Evolutionary conservation across 2,797 vertebrate species (phyloP).

Genomic region (Acanthurus leucopareius): DNA sequence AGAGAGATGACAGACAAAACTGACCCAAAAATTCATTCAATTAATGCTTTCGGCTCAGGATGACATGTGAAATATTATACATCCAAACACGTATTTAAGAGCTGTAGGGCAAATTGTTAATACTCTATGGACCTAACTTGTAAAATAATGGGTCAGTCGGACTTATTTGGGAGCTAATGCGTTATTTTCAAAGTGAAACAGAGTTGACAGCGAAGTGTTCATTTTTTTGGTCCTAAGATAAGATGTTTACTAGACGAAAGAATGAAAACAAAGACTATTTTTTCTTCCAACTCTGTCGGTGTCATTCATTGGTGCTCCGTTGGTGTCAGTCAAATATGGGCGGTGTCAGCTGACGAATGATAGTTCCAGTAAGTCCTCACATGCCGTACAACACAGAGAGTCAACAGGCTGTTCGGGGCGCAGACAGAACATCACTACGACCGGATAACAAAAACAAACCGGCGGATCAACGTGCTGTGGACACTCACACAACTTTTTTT

Average conservation of each 20-base stretch:
- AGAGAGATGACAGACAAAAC: background rate
- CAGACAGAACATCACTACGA: constrained; percentile 48
- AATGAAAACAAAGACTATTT: constrained; percentile 65
- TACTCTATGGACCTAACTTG: background rate
- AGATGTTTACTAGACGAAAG: constrained; percentile 68
- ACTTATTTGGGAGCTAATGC: too few species aligned
- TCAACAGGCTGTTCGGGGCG: constrained; percentile 81
- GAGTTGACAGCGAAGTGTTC: background rate
- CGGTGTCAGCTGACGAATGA: constrained; percentile 81
- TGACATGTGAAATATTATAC: too few species aligned
- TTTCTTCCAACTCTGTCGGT: constrained; percentile 16
- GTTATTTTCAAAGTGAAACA: background rate
- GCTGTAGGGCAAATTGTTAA: background rate
- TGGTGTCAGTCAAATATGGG: constrained; percentile 81
- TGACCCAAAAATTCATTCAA: background rate
- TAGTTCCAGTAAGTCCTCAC: constrained; percentile 89
- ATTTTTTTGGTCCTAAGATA: background rate
- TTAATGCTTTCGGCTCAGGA: too few species aligned
- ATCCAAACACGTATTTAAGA: background rate
- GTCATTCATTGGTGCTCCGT: constrained; percentile 80
- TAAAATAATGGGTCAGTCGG: background rate
- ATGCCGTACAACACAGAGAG: constrained; percentile 73
- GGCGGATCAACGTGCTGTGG: constrained; percentile 28
- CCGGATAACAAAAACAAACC: constrained; percentile 66
- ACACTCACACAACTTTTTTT: constrained; percentile 27